Percentiles rank a stretch among this genome's conserved stretches.
These are phyloP conservation scores for Mormyrus hasselquistii DNA, from an alignment of 2,797 vertebrate species.

Conservation along the genomic window DNA sequence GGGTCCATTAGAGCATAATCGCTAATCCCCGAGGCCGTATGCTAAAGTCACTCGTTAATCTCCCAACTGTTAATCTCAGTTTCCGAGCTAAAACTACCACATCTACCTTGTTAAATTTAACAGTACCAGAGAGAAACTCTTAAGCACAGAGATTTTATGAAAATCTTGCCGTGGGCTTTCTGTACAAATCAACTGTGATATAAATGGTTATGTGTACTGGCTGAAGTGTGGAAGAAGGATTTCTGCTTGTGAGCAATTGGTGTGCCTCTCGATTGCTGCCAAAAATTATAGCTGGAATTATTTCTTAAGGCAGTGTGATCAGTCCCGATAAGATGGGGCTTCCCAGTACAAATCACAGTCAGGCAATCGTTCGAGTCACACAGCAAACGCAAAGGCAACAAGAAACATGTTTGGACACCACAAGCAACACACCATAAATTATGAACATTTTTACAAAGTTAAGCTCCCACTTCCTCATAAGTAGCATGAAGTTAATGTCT, in stretches of 20 bases:
- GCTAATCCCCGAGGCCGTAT: not conserved
- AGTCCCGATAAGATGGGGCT: not conserved
- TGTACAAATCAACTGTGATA: conserved; percentile 36
- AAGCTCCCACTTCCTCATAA: conserved; percentile 44
- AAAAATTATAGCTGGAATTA: not conserved
- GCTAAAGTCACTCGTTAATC: not conserved
- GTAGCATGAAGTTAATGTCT: conserved; percentile 55
- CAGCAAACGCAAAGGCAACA: conserved; percentile 30
- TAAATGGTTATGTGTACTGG: conserved; percentile 28
- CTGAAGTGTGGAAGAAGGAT: not conserved
- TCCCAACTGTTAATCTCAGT: conserved; percentile 5
- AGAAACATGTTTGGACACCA: conserved; percentile 45
- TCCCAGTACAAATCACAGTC: not conserved
- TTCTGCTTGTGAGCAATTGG: not conserved
- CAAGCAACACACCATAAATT: conserved; percentile 52
- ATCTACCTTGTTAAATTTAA: conserved; percentile 7
- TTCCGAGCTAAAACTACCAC: not conserved
- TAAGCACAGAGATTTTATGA: conserved; percentile 22
- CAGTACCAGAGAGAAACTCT: conserved; percentile 27
- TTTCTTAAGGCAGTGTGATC: not conserved
- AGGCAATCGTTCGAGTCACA: not conserved
- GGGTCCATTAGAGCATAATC: not conserved
- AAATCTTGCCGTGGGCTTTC: conserved; percentile 34
- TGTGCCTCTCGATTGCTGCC: not conserved
- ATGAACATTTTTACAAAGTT: conserved; percentile 40